Base-by-base conservation (phyloP, 1,140 invertebrate species). In the Nasonia vitripennis region DNA sequence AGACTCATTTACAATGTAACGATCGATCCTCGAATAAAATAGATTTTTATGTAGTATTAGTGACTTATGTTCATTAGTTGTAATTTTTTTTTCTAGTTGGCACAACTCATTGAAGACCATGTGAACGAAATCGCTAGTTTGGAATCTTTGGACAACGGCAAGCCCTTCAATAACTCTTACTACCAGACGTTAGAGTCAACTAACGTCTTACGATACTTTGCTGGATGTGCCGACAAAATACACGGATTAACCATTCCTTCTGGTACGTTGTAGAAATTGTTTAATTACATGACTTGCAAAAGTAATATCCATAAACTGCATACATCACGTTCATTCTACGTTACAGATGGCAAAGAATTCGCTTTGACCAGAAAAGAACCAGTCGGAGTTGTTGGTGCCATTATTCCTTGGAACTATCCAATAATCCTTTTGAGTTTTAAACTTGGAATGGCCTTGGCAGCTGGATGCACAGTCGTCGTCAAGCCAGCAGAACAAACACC, bases 361-460 rank as follows among this genome's bases (percentile, higher is more conserved):
- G 93, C 94, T 1, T 96, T 96, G 89, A 97, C 96, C 0, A 89
- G 96, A 27, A 95, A 96, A 88, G 96, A 97, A 90, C 96, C 97
- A 10, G 95, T 97, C 48, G 97, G 97, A 70, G 96, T 97, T 41
- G 96, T 96, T 91, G 97, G 96, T n/a, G 95, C 96, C 89, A 96
- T 97, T 71, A 96, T 97, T 87, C 96, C 96, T 67, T 97, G 96
- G 96, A 97, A 97, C 92, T 97, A 97, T 89, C 96, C 96, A 2
- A 92, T 97, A 71, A 91, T 96, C 20, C 97, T 97, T 96, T 94
- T 96, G 87, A 94, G 96, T 2, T 97, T 96, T 95, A 97, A 97
- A 91, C 93, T 97, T 74, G 96, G 95, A 23, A 96, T 97, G 27
- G 96, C 96, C 78, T 91, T 97, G 55, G 95, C 96, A 48, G 94